phyloP scores from a whole-genome alignment of 2,113 vertebrate genomes.

The Myrmophylax atrothorax region DNA sequence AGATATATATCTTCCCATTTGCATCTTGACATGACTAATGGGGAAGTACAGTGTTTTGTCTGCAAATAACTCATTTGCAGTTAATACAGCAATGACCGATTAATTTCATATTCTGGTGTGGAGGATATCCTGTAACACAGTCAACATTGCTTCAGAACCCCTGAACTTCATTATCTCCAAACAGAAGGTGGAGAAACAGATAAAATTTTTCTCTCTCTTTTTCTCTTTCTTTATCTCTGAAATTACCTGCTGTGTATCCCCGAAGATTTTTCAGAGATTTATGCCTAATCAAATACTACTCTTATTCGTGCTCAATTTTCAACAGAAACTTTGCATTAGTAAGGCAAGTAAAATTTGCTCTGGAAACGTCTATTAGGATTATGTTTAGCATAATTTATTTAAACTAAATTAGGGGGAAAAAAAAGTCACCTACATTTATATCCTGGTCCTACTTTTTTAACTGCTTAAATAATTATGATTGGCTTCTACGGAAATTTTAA shows the following conservation, averaged over 20 bases:
- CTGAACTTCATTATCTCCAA: constrained; percentile 50
- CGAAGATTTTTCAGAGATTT: constrained; percentile 13
- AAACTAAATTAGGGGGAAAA: background rate
- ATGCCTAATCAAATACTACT: background rate
- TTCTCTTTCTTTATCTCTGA: background rate
- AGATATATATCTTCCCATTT: constrained; percentile 18
- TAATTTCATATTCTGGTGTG: constrained; percentile 38
- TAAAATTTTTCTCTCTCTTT: background rate
- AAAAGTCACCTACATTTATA: background rate
- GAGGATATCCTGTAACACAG: constrained; percentile 13
- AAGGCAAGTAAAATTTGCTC: background rate
- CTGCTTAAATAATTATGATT: background rate
- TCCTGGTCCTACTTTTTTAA: background rate
- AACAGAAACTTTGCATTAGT: background rate
- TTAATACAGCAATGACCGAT: constrained; percentile 7
- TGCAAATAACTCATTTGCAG: constrained; percentile 19
- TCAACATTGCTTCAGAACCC: constrained; percentile 6
- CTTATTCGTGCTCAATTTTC: background rate
- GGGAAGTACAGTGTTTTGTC: background rate
- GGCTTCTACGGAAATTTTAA: background rate
- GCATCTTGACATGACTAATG: constrained; percentile 49
- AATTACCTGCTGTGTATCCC: constrained; percentile 4
- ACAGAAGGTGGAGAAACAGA: background rate
- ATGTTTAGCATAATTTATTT: background rate
- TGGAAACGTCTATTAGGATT: background rate